Evolutionary conservation across 1,140 invertebrate species (phyloP).

Genomic region (Orchesella cincta): DNA sequence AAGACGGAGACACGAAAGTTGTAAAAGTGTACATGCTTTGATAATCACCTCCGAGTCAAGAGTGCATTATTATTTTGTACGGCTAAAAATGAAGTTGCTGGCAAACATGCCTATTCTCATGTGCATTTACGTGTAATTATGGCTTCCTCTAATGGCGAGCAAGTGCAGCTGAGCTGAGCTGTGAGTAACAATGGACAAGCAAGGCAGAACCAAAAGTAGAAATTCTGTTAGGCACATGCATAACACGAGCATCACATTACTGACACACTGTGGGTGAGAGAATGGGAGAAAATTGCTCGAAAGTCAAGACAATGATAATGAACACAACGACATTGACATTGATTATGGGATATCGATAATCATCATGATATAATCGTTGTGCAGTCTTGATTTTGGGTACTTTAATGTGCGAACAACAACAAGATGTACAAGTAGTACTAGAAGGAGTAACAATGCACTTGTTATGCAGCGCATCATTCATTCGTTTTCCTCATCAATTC

Average conservation of each 20-base stretch:
- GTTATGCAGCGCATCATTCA: no score
- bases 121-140: neutral
- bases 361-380: slow-evolving; percentile 24
- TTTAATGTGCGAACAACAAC: no score
- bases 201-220: neutral
- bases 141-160: neutral
- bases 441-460: no score
- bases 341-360: neutral
- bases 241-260: neutral
- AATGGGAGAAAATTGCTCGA: neutral
- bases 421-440: no score
- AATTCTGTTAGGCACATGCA: neutral
- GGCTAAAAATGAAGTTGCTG: no score
- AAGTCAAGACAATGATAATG: slow-evolving; percentile 1
- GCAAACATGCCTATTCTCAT: no score
- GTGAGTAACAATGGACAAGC: no score
- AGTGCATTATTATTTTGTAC: neutral
- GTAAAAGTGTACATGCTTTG: slow-evolving; percentile 20
- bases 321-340: neutral
- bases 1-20: slow-evolving; percentile 15
- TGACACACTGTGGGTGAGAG: neutral
- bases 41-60: neutral
- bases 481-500: no score
- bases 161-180: no score
- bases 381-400: no score